phyloP scores from a whole-genome alignment of 2,888 invertebrate species.

The Ormyrus rosae region DNA sequence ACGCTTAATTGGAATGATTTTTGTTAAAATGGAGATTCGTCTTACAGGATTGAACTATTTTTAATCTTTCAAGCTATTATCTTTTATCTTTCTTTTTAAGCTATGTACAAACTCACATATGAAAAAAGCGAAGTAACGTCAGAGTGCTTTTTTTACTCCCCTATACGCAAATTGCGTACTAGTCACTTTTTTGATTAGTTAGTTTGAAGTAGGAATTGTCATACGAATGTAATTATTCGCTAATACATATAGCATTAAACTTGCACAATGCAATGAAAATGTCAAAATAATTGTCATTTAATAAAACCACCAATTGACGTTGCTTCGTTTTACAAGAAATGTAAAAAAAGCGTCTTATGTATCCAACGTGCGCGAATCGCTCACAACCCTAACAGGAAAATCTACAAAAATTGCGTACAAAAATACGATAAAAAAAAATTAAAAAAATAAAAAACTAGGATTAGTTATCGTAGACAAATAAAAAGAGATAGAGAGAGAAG shows the following conservation, averaged over 20 bases:
- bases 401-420: background rate
- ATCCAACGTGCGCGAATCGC: slow-evolving; percentile 31
- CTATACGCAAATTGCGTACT: background rate
- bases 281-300: background rate
- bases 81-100: slow-evolving; percentile 50
- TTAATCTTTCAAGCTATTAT: slow-evolving; percentile 53
- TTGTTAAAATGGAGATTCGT: slow-evolving; percentile 41
- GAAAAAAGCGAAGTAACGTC: slow-evolving; percentile 54
- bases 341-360: slow-evolving; percentile 41
- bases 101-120: slow-evolving; percentile 59
- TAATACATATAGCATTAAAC: background rate
- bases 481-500: background rate
- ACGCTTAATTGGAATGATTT: slow-evolving; percentile 41
- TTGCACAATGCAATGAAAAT: background rate
- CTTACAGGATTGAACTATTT: slow-evolving; percentile 50
- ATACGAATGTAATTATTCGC: too few relatives aligned
- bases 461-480: background rate
- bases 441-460: background rate
- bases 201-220: too few relatives aligned
- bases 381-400: background rate
- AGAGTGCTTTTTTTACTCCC: background rate
- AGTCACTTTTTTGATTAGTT: too few relatives aligned
- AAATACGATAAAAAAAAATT: background rate
- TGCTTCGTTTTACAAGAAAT: slow-evolving; percentile 49
- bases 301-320: slow-evolving; percentile 22